Base-by-base conservation (phyloP, 2,888 invertebrate genomes). In the Oxycera nigricornis region DNA sequence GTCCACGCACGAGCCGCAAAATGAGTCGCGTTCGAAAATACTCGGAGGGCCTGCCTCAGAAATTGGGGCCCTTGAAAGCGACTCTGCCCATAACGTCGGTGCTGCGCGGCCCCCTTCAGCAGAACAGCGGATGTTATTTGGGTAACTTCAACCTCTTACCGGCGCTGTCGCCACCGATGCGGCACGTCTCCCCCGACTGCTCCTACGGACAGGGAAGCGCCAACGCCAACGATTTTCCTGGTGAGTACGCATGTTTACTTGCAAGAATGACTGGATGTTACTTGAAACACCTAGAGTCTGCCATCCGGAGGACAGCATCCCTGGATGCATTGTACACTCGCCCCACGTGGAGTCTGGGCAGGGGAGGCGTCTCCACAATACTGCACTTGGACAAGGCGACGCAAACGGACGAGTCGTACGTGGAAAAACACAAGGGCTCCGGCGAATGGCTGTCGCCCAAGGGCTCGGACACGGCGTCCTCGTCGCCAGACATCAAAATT, bases 371-470 rank as follows among this genome's bases (percentile, higher is more conserved):
- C 24, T 73, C 76, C 2, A 76, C 77, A 9, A 86, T 90, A 77
- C 86, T 92, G 79, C 90, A 91, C 85, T 88, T 93, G 78, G 92
- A 93, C 84, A 93, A 93, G 86, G 91, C 92, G 75, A 93, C 93
- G 79, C 93, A 93, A 89, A 93, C 92, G 87, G 83, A 83, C 81
- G 77, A 76, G 65, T 75, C 75, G 2, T 75, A 72, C 76, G 72
- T 77, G 7, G 76, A 77, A 20, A 75, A 74, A 9, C 74, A 74
- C 28, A 73, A 72, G n/a, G 55, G 26, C 2, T 61, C 46, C 9
- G 70, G 55, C 35, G 65, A 73, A 35, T 35, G 50, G 26, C 41
- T 52, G n/a, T 62, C 67, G 2, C 11, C 67, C 11, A 59, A 39
- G 2, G 74, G 73, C 17, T 17, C 17, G 24, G 62, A 24, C n/a